Evolutionary conservation across 2,888 invertebrate genomes (phyloP), one percentile per base, ranked within the genome.

Genomic region (Acanthoscelides obtectus): DNA sequence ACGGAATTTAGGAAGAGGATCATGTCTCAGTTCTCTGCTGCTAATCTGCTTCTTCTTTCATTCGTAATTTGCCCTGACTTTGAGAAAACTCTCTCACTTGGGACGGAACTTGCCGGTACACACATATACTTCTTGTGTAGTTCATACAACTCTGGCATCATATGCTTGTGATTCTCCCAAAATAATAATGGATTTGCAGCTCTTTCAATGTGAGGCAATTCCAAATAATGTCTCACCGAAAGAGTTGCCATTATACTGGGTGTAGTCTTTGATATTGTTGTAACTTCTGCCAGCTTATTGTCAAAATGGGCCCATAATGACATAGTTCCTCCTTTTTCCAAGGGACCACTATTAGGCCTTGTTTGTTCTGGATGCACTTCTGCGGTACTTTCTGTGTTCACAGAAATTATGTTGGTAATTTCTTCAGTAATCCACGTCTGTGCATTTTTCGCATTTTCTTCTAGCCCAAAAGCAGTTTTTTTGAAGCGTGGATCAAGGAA

Each of bases 41-140:
- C n/a, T n/a, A n/a, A n/a, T n/a, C n/a, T n/a, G n/a, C n/a, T 79
- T 72, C 77, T 69, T 66, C 77, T 72, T 8, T 69, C 6, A 69
- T 79, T 79, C 8, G 75, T 78, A 8, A 79, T 22, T 64, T 77
- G 77, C 8, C 76, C 79, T 17, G 77, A 67, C 76, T 80, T 77
- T 0, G 77, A 79, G 73, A 80, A 79, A 22, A 80, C 77, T 69
- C 76, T 72, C 66, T 78, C 79, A 20, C 77, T 77, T 5, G 79
- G 79, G 25, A 78, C 78, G 22, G 78, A 79, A 20, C 78, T 80
- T 3, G 71, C 75, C 8, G 78, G 78, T 64, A 77, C 73, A 66
- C 71, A 73, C n/a, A 72, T 69, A 72, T 79, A 78, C 72, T 77
- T 78, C 12, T 45, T 64, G 2, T 73, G 71, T 19, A 79, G n/a